Evolutionary conservation across 2,113 vertebrate genomes (phyloP).

Genomic region (Platanista minor): DNA sequence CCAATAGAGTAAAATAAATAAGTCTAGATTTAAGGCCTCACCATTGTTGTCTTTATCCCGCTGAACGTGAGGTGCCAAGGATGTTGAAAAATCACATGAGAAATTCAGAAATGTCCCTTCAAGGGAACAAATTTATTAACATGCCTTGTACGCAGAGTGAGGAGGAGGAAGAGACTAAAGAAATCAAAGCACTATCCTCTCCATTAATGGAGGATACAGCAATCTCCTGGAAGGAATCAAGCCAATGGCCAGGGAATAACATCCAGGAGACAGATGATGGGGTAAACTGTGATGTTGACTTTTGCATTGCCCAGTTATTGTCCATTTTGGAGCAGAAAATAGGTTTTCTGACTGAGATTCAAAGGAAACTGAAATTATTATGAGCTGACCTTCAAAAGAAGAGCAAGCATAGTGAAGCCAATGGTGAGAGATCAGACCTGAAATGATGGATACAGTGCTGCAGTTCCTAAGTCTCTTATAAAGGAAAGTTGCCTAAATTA

Average conservation of each 20-base stretch:
- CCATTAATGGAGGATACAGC: neutral
- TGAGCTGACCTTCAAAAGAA: slow-evolving; percentile 45
- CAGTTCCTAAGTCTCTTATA: neutral
- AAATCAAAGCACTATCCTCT: neutral
- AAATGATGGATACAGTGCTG: neutral
- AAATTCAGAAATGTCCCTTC: neutral
- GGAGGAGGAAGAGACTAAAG: slow-evolving; percentile 25
- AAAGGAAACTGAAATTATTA: slow-evolving; percentile 70
- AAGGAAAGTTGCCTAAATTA: slow-evolving; percentile 14
- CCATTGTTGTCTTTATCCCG: neutral
- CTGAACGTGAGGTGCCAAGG: neutral
- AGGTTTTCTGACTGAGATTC: slow-evolving; percentile 57
- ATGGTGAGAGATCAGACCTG: neutral
- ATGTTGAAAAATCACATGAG: neutral
- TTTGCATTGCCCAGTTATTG: slow-evolving; percentile 65
- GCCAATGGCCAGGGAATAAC: neutral
- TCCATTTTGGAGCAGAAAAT: slow-evolving; percentile 71
- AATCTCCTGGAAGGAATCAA: neutral
- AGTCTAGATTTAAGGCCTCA: slow-evolving; percentile 1
- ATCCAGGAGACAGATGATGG: slow-evolving; percentile 38
- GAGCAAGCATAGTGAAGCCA: neutral
- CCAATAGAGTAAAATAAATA: slow-evolving; percentile 80
- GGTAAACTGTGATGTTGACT: slow-evolving; percentile 32
- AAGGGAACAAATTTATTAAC: neutral
- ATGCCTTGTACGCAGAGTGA: neutral